A percentile compares a stretch with the other conserved stretches of the same genome.
These are phyloP conservation scores for Astatotilapia flaviijosephi DNA, from an alignment of 2,113 vertebrate species.

Conservation along the genomic window DNA sequence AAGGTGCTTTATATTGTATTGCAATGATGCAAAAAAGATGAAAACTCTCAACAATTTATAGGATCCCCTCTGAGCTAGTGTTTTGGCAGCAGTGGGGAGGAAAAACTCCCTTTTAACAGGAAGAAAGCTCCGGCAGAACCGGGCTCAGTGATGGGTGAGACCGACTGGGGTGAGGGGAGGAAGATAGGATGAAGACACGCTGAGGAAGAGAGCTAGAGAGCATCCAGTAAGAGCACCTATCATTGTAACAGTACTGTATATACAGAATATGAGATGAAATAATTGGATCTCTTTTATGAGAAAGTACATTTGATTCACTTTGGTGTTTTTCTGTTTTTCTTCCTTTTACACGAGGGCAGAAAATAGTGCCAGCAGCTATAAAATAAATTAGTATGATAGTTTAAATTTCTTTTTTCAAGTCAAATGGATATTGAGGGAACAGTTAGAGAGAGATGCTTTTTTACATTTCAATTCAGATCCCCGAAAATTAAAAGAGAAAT, in stretches of 20 bases:
- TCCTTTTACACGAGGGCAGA: neutral
- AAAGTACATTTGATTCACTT: neutral
- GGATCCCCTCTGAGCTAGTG: neutral
- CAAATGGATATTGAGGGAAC: neutral
- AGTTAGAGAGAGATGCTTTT: neutral
- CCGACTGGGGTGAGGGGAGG: neutral
- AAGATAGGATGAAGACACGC: neutral
- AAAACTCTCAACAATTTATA: neutral
- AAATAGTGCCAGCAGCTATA: neutral
- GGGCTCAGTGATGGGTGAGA: neutral
- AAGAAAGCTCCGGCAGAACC: neutral
- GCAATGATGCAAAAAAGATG: neutral
- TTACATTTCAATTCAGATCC: neutral
- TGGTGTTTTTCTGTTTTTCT: neutral
- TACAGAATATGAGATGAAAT: neutral
- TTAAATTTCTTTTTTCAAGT: neutral
- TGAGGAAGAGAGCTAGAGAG: neutral
- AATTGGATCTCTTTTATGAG: neutral
- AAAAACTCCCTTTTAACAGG: neutral
- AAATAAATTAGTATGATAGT: neutral
- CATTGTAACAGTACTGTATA: neutral
- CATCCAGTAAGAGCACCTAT: neutral
- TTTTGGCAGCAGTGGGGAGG: neutral
- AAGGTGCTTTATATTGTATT: neutral
- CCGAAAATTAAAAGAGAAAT: neutral